Conservation (phyloP, 2,797 vertebrate genomes). For the Rhinatrema bivittatum region DNA sequence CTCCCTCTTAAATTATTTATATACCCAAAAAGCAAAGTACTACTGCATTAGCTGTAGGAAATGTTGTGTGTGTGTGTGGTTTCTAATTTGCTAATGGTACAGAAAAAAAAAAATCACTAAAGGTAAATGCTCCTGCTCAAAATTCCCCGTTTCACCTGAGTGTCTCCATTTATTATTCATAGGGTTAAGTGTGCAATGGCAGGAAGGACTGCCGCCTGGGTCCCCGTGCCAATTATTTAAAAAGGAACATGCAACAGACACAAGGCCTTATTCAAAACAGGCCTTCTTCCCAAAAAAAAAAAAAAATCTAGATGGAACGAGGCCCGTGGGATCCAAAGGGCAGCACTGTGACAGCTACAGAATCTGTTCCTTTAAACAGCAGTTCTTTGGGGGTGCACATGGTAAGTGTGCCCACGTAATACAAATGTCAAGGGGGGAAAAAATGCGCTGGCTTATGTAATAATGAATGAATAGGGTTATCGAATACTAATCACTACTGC, state of each 20-base stretch:
- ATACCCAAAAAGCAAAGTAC: slow-evolving; percentile 41
- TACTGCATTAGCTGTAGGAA: slow-evolving; percentile 47
- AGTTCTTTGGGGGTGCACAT: background rate
- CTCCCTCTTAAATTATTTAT: slow-evolving; percentile 66
- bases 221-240: slow-evolving; percentile 34
- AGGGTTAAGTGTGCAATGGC: slow-evolving; percentile 22
- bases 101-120: slow-evolving; percentile 38
- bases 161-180: slow-evolving; percentile 30
- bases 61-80: slow-evolving; percentile 27
- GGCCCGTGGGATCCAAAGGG: slow-evolving; percentile 45
- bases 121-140: slow-evolving; percentile 37
- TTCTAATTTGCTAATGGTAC: slow-evolving; percentile 39
- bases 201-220: slow-evolving; percentile 23
- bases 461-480: too few species aligned
- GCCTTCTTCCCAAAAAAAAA: too few species aligned
- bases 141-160: slow-evolving; percentile 30
- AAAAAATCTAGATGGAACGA: too few species aligned
- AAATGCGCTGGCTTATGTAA: too few species aligned
- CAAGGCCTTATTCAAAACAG: too few species aligned
- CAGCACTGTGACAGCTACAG: slow-evolving; percentile 29
- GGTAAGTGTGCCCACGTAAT: too few species aligned
- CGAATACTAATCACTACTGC: too few species aligned
- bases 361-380: slow-evolving; percentile 20
- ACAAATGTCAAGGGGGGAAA: too few species aligned
- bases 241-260: slow-evolving; percentile 46